Evolutionary conservation across 2,797 vertebrate genomes (phyloP).

Genomic region (Pempheris klunzingeri): DNA sequence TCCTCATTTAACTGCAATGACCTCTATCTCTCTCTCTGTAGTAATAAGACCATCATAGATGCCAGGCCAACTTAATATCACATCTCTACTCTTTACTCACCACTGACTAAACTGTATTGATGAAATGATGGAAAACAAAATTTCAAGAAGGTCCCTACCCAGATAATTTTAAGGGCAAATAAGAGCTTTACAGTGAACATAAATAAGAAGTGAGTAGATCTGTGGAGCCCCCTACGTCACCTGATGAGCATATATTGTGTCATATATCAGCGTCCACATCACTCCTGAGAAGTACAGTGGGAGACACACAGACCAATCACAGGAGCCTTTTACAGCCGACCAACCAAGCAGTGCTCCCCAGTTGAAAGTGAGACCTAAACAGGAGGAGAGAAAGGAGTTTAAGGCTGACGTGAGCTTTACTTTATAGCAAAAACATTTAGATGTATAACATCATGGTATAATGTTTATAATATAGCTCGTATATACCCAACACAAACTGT

Average conservation of each 20-base stretch:
- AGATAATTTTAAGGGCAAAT: neutral
- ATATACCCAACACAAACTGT: slow-evolving; percentile 91
- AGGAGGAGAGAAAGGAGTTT: no score
- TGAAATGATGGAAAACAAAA: neutral
- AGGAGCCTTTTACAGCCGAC: slow-evolving; percentile 92
- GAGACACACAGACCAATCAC: slow-evolving; percentile 94
- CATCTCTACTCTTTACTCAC: neutral
- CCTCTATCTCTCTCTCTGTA: neutral
- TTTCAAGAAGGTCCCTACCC: neutral
- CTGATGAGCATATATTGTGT: slow-evolving; percentile 99
- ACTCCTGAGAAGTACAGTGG: slow-evolving; percentile 95
- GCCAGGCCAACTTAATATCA: neutral
- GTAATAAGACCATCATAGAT: neutral
- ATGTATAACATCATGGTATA: neutral
- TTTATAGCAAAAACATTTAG: no score
- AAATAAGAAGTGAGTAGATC: neutral
- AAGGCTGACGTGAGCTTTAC: no score
- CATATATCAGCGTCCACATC: slow-evolving; percentile 97
- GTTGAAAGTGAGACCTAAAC: slow-evolving; percentile 93
- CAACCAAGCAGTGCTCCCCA: slow-evolving; percentile 97
- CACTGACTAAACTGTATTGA: neutral
- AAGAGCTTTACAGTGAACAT: neutral
- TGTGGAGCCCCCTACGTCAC: slow-evolving; percentile 72
- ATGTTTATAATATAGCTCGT: neutral
- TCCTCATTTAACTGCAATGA: neutral